Evolutionary conservation across 2,797 vertebrate species (phyloP).

Genomic region (Clangula hyemalis): DNA sequence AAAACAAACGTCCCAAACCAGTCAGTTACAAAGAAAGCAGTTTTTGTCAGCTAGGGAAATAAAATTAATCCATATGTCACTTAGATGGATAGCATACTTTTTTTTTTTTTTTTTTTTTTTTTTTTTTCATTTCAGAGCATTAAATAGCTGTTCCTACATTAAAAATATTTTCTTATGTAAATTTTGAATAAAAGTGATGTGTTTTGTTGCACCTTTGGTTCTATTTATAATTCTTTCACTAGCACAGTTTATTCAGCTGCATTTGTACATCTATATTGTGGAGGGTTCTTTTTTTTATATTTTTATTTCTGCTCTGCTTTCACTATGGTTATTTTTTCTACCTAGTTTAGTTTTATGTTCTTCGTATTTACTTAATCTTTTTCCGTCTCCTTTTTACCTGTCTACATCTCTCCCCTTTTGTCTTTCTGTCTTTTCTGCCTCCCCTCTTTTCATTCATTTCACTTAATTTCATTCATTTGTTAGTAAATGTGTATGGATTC

Average conservation of each 20-base stretch:
- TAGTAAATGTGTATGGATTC: neutral
- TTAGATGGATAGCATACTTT: neutral
- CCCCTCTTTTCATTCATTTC: neutral
- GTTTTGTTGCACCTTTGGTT: neutral
- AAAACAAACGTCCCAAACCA: neutral
- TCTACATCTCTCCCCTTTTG: neutral
- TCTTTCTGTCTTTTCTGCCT: neutral
- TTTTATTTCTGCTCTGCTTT: neutral
- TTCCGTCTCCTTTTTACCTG: neutral
- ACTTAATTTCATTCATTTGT: neutral
- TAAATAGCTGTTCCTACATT: constrained; percentile 10
- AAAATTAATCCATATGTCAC: constrained; percentile 45
- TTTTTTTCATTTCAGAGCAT: neutral
- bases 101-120: neutral
- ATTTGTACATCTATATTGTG: neutral
- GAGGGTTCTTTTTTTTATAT: neutral
- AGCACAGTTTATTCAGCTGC: neutral
- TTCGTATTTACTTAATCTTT: neutral
- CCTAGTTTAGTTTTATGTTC: neutral
- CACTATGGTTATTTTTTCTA: neutral
- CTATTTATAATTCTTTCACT: neutral
- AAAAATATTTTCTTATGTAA: neutral
- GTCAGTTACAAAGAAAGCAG: neutral
- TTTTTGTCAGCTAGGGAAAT: constrained; percentile 18
- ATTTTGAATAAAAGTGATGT: neutral